Percentiles rank a stretch among this genome's conserved stretches.
phyloP scores from a whole-genome alignment of 2,113 vertebrate genomes.

The Daboia siamensis region DNA sequence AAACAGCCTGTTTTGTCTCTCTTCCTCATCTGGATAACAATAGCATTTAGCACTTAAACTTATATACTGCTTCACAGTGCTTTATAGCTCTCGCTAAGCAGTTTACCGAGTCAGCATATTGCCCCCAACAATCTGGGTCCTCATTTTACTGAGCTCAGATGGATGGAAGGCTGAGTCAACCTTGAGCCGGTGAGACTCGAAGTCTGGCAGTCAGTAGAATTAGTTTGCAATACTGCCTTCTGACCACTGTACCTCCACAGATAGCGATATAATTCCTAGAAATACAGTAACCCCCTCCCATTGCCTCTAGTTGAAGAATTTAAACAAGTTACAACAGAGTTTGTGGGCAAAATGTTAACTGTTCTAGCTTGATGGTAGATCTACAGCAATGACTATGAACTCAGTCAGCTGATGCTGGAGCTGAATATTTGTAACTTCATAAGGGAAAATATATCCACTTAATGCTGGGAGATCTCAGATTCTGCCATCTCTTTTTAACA shows the following conservation, averaged over 20 bases:
- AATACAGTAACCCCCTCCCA: not conserved
- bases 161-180: too few relatives aligned
- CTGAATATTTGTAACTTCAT: not conserved
- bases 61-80: too few relatives aligned
- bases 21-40: not conserved
- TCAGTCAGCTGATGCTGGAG: not conserved
- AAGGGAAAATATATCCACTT: not conserved
- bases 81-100: too few relatives aligned
- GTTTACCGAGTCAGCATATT: too few relatives aligned
- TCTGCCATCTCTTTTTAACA: not conserved
- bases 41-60: too few relatives aligned
- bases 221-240: too few relatives aligned
- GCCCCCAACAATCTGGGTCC: too few relatives aligned
- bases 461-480: not conserved
- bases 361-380: conserved; percentile 1
- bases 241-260: too few relatives aligned
- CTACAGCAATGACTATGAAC: not conserved
- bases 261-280: not conserved
- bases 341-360: not conserved
- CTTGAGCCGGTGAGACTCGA: too few relatives aligned
- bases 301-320: not conserved
- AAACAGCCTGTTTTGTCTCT: not conserved
- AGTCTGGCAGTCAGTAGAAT: too few relatives aligned
- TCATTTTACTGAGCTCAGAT: too few relatives aligned
- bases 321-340: not conserved